Evolutionary conservation across 2,888 invertebrate species (phyloP), one percentile per base, ranked within the genome.

Genomic region (Ferdinandea cuprea): DNA sequence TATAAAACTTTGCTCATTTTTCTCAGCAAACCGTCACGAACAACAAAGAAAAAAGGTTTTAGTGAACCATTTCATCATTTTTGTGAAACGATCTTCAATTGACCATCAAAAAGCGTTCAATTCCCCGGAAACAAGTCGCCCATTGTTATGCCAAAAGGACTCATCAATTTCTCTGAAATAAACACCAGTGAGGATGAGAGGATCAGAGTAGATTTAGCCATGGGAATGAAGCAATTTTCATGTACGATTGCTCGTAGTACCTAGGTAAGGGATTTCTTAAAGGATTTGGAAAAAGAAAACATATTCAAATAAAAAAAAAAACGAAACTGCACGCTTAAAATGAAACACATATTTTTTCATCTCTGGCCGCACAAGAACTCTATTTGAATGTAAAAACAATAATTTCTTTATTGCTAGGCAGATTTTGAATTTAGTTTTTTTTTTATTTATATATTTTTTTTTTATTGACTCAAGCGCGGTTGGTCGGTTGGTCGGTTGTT

Each of bases 31-130:
- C 13, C 28, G 3, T 35, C 3, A 11, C 11, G 1, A 3, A 11
- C 11, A 7, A 40, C n/a, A 37, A 7, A 40, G 5, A 37, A 40
- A 35, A 32, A 32, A 25, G 4, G 35, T 40, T 17, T 40, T 65
- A 17, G 21, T 32, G n/a, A 48, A 56, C 37, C n/a, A 40, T 59
- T 61, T 66, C 13, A 40, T 79, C 59, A n/a, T 73, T 48, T 74
- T 8, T 11, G 40, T 44, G 1, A 50, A 76, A 66, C 74, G 85
- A 85, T 85, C 83, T 77, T 84, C 85, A 85, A 85, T 85, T 85
- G 85, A 85, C 85, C 85, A 85, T 85, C 69, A 85, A 85, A 85
- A 85, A 83, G 79, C 69, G 74, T 85, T 85, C 81, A 83, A 78
- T 84, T 79, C 83, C 28, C 83, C 84, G 81, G 85, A 85, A 81